phyloP scores from a whole-genome alignment of 2,888 invertebrate genomes.

The Lasioglossum marginatum region DNA sequence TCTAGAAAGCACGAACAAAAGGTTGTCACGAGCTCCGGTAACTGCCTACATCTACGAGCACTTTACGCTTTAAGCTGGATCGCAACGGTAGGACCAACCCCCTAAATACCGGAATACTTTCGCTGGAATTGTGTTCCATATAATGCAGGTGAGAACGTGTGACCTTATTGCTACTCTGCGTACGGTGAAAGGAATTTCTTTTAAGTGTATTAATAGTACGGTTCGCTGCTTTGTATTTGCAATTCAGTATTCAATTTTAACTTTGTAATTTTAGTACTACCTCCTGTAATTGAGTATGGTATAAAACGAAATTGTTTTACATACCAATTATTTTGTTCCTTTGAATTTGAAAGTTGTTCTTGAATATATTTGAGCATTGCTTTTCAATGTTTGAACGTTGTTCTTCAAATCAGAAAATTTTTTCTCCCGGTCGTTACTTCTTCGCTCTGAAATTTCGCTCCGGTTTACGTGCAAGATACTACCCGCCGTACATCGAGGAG shows the following conservation, averaged over 20 bases:
- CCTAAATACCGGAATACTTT: slow-evolving; percentile 7
- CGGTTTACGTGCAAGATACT: background rate
- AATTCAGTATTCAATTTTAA: background rate
- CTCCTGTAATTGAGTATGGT: background rate
- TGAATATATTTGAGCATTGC: background rate
- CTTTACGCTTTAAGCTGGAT: slow-evolving; percentile 22
- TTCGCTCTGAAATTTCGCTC: background rate
- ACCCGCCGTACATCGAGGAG: background rate
- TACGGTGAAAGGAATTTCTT: background rate
- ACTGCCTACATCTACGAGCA: slow-evolving; percentile 42
- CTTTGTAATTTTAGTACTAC: background rate
- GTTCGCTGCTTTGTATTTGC: background rate
- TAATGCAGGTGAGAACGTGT: background rate
- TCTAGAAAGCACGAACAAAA: slow-evolving; percentile 53
- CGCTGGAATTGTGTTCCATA: background rate
- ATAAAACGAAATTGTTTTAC: background rate
- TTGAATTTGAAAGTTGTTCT: background rate
- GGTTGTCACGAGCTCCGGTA: slow-evolving; percentile 46
- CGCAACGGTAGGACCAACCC: slow-evolving; percentile 26
- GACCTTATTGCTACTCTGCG: background rate
- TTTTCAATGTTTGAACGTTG: background rate
- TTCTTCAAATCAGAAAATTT: background rate
- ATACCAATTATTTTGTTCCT: background rate
- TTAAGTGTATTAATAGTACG: background rate
- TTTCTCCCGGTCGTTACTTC: background rate